Conservation (phyloP, 2,797 vertebrate species). For the Pangasius djambal region DNA sequence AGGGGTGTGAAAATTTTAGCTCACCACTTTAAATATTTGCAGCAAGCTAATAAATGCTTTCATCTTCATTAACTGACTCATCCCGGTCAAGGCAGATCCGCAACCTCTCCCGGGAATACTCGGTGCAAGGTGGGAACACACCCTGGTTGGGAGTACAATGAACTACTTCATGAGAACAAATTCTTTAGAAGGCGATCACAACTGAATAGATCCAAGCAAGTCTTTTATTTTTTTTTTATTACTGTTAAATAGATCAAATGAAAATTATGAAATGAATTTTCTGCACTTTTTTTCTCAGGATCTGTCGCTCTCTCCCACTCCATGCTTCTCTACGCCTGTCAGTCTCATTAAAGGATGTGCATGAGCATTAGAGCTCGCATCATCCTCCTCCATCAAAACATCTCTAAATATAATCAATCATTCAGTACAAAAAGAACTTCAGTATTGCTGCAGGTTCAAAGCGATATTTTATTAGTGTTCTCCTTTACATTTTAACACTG, state of each 20-base stretch:
- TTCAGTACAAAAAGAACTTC: not conserved
- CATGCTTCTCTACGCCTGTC: not conserved
- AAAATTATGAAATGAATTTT: not conserved
- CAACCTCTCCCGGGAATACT: not conserved
- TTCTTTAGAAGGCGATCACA: not conserved
- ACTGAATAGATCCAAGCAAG: not conserved
- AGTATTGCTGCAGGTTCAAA: not conserved
- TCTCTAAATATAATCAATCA: not conserved
- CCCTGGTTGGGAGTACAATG: not conserved
- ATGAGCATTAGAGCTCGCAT: not conserved
- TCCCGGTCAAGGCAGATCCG: not conserved
- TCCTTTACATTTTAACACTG: not conserved
- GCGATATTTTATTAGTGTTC: not conserved
- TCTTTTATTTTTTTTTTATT: not conserved
- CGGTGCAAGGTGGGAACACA: not conserved
- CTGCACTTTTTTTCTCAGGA: not conserved
- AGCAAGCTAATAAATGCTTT: not conserved
- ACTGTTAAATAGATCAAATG: not conserved
- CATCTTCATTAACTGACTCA: not conserved
- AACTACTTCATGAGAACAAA: not conserved
- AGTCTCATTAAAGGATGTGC: not conserved
- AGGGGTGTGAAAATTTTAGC: not conserved
- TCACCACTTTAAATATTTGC: not conserved
- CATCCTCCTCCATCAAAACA: not conserved
- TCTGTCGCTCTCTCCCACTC: not conserved